phyloP scores from a whole-genome alignment of 2,113 vertebrate species.

The Lagenorhynchus albirostris region DNA sequence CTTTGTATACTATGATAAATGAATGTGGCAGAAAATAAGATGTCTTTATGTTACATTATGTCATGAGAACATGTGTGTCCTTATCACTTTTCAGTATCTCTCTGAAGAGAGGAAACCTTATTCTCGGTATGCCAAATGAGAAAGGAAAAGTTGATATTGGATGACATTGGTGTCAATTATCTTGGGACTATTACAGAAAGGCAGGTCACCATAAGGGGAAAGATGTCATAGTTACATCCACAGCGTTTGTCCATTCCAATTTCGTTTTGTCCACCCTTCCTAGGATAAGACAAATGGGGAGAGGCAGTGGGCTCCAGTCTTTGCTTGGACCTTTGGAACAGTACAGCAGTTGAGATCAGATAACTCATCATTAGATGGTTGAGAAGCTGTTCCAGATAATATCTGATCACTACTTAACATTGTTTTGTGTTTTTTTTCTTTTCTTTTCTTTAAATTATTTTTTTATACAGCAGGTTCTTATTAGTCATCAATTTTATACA shows the following conservation, averaged over 20 bases:
- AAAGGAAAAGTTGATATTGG: background rate
- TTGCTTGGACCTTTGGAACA: background rate
- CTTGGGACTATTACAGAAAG: background rate
- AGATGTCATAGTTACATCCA: background rate
- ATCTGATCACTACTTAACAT: background rate
- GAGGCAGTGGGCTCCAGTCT: background rate
- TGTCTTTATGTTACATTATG: background rate
- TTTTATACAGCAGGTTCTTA: too few relatives aligned
- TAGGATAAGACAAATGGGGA: background rate
- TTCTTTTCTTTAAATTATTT: too few relatives aligned
- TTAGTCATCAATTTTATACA: too few relatives aligned
- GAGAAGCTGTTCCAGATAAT: background rate
- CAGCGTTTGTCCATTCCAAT: too few relatives aligned
- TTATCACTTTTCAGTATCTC: background rate
- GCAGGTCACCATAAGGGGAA: background rate
- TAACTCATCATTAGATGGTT: background rate
- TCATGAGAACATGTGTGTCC: background rate
- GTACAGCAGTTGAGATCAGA: background rate
- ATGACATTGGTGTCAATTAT: background rate
- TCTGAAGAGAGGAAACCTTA: background rate
- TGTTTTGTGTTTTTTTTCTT: background rate
- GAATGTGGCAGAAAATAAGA: background rate
- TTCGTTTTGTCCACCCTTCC: background rate
- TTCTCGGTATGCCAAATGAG: background rate
- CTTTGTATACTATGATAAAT: background rate